These are phyloP conservation scores for Brenthis ino DNA, from an alignment of 2,888 invertebrate species.

Conservation along the genomic window DNA sequence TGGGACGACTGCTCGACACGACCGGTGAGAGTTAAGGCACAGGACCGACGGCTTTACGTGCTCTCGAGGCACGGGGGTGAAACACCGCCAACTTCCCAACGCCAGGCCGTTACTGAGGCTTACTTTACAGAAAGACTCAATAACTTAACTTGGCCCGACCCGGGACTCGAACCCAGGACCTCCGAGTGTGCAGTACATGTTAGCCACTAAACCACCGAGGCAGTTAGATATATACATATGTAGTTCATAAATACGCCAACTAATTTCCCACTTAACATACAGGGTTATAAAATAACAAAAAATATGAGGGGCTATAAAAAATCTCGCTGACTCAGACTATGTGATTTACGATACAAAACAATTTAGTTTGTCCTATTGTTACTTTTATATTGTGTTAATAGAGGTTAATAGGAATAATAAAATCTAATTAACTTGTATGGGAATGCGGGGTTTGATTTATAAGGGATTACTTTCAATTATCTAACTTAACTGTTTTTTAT, in stretches of 20 bases:
- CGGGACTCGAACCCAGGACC: no score
- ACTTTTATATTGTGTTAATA: conserved; percentile 53
- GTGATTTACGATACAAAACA: conserved; percentile 51
- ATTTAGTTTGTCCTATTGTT: conserved; percentile 65
- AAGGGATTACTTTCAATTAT: conserved; percentile 3
- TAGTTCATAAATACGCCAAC: neutral
- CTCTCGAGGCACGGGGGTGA: no score
- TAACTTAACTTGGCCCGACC: no score
- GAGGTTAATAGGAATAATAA: conserved; percentile 64
- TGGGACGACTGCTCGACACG: no score
- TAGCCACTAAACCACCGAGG: no score
- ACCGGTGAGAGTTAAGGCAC: no score
- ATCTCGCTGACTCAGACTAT: conserved; percentile 42
- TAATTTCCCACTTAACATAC: neutral
- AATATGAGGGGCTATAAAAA: conserved; percentile 42
- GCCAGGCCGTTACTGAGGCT: no score
- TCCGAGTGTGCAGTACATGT: no score
- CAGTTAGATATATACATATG: no score
- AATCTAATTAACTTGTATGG: conserved; percentile 59
- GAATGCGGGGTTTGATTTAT: conserved; percentile 44
- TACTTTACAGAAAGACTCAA: no score
- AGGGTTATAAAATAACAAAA: conserved; percentile 15
- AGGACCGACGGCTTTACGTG: no score
- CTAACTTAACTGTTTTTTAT: conserved; percentile 4
- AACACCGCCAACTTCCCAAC: no score